These are phyloP conservation scores for Rhadina sibilatrix DNA, from an alignment of 2,113 vertebrate species.

Conservation along the genomic window DNA sequence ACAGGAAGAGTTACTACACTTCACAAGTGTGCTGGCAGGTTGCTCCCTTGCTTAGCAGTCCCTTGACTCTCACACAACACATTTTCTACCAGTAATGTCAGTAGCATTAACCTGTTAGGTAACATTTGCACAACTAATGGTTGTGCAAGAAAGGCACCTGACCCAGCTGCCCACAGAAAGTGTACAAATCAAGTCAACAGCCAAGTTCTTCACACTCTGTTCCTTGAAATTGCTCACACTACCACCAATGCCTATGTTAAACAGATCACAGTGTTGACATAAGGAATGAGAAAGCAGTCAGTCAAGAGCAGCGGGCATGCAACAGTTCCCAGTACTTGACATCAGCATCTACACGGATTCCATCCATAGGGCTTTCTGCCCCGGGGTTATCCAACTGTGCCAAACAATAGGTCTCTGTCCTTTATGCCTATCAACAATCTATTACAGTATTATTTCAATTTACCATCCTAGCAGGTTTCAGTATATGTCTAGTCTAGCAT, in stretches of 20 bases:
- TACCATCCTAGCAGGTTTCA: not conserved
- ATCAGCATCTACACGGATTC: fast-evolving
- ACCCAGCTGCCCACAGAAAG: not conserved
- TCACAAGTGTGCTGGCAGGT: not conserved
- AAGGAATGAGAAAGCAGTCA: not conserved
- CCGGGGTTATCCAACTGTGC: not conserved
- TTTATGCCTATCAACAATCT: not conserved
- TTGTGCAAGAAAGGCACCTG: not conserved
- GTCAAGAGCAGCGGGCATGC: not conserved
- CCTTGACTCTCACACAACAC: not conserved
- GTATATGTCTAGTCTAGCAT: not conserved
- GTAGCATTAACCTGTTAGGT: not conserved
- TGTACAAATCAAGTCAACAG: not conserved
- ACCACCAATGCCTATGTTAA: not conserved
- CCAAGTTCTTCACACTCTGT: not conserved
- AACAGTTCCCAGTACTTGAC: not conserved
- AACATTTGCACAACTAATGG: not conserved
- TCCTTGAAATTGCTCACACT: not conserved
- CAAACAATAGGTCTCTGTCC: not conserved
- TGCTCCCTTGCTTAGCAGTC: not conserved
- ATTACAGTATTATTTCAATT: not conserved
- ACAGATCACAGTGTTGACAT: not conserved
- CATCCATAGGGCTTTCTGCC: not conserved
- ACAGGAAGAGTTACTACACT: not conserved
- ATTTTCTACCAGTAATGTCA: not conserved